phyloP scores from a whole-genome alignment of 2,888 invertebrate genomes.

The Tenodera sinensis region DNA sequence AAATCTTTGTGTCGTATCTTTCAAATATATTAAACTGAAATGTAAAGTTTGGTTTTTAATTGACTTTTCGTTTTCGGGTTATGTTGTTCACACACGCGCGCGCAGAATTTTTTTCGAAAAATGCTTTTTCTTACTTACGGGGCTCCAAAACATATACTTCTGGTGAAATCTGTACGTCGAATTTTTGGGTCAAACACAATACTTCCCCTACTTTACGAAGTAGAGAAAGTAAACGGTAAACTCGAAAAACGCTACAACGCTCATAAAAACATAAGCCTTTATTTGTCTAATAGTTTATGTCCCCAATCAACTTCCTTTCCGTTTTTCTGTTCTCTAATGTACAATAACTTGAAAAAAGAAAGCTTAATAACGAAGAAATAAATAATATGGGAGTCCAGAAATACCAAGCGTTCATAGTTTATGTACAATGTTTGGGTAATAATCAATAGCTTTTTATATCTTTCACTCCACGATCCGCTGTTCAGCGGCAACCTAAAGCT shows the following conservation, averaged over 20 bases:
- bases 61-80: too few relatives aligned
- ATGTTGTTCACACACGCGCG: too few relatives aligned
- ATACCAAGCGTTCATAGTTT: not conserved
- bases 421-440: not conserved
- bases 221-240: too few relatives aligned
- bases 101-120: too few relatives aligned
- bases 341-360: not conserved
- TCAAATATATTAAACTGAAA: too few relatives aligned
- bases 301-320: not conserved
- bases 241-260: not conserved
- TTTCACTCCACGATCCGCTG: not conserved
- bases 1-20: too few relatives aligned
- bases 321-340: not conserved
- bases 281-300: not conserved
- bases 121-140: too few relatives aligned
- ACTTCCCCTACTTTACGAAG: too few relatives aligned
- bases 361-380: not conserved
- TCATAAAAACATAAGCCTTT: not conserved
- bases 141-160: too few relatives aligned
- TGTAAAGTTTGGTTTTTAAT: too few relatives aligned
- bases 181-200: too few relatives aligned
- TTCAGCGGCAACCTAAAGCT: not conserved
- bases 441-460: not conserved
- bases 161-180: too few relatives aligned
- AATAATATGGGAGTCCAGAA: not conserved